phyloP scores from a whole-genome alignment of 2,888 invertebrate species.

The Cabera pusaria region DNA sequence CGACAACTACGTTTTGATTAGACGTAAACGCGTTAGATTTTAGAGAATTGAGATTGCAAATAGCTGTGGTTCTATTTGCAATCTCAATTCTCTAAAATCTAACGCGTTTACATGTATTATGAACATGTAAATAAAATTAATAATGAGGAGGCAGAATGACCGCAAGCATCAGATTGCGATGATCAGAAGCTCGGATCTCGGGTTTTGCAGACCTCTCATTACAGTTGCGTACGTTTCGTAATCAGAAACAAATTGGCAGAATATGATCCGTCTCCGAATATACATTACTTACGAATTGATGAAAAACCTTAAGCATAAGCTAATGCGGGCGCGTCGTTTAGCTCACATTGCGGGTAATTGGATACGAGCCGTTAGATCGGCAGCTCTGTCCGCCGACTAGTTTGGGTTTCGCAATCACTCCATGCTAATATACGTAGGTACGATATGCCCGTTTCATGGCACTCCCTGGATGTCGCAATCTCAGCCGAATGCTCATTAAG shows the following conservation, averaged over 20 bases:
- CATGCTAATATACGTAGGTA: constrained; percentile 18
- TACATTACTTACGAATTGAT: constrained; percentile 22
- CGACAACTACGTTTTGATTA: constrained; percentile 1
- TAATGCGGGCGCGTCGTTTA: constrained; percentile 23
- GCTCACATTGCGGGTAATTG: constrained; percentile 12
- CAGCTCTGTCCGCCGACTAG: constrained; percentile 8
- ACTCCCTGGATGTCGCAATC: constrained; percentile 13
- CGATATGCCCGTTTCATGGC: constrained; percentile 12
- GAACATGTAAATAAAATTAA: too few relatives aligned
- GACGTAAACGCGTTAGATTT: too few relatives aligned
- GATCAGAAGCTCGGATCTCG: constrained; percentile 6
- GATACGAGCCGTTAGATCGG: constrained; percentile 7
- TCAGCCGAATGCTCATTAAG: constrained; percentile 14
- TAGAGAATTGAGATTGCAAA: too few relatives aligned
- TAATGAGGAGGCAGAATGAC: too few relatives aligned
- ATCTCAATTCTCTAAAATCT: too few relatives aligned
- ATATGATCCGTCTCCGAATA: constrained; percentile 23
- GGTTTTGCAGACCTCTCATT: constrained; percentile 10
- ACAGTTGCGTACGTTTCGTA: constrained; percentile 22
- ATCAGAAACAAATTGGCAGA: constrained; percentile 30
- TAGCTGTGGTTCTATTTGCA: too few relatives aligned
- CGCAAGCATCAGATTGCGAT: too few relatives aligned
- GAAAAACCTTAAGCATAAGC: constrained; percentile 27
- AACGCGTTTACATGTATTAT: too few relatives aligned
- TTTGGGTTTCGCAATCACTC: constrained; percentile 19